Evolutionary conservation across 1,140 invertebrate species (phyloP), one percentile per base, ranked within the genome.

Genomic region (Drosophila sp.): DNA sequence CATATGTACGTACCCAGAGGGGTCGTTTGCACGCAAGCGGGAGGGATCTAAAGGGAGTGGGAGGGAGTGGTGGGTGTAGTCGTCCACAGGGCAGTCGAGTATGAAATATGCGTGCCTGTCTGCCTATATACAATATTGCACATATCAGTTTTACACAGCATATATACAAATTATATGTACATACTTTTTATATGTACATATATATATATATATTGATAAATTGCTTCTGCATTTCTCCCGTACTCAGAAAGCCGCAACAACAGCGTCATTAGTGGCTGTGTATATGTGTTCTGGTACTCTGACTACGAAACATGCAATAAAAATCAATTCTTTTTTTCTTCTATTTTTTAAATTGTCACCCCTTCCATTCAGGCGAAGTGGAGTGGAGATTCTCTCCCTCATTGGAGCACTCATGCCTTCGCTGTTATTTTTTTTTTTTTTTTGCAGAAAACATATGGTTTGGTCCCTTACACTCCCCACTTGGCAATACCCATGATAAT

Each of bases 51-150:
- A 60, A 60, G 10, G n/a, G 65, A 11, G 65, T n/a, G 40, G 29
- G 30, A 6, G 41, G 10, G 35, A 10, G 10, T 38, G 10, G 7
- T 56, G 23, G 65, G n/a, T 30, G 29, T 17, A 10, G 41, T 32
- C 50, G 57, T 54, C 41, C 32, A 23, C 23, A 32, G 38, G 60
- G 47, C 64, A 73, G 74, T 65, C 70, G 61, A 61, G 74, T 73
- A 76, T 76, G 74, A 76, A 76, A 76, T 73, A 76, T 73, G 74
- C 74, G 65, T 67, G 69, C 73, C 55, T 65, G 56, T 64, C 72
- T 66, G 60, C 67, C 62, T 40, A 41, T 32, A 55, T 54, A 44
- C 70, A 76, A 72, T 72, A 72, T 64, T 61, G 64, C 64, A 60
- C 56, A 72, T 72, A 68, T 72, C 73, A 58, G 60, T 60, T 76